These are phyloP conservation scores for Machaerirhynchus nigripectus DNA, from an alignment of 2,113 vertebrate genomes.

Conservation along the genomic window DNA sequence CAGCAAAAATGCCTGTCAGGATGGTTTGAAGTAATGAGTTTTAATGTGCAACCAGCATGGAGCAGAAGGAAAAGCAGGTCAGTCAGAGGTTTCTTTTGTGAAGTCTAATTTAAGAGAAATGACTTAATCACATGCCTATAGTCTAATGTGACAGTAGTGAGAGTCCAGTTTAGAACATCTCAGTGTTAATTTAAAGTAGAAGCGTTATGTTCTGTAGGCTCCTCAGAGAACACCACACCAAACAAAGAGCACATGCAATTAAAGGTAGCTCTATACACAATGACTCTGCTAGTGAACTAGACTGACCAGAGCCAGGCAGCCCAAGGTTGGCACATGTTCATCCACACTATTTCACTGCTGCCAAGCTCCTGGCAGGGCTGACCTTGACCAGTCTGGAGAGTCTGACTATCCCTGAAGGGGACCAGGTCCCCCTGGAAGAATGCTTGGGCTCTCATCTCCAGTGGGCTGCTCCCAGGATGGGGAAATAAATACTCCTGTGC, in stretches of 20 bases:
- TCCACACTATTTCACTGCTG: background rate
- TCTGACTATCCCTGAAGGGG: background rate
- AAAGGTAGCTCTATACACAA: background rate
- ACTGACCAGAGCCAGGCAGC: background rate
- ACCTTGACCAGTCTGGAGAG: background rate
- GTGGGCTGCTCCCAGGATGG: background rate
- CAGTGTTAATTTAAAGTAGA: background rate
- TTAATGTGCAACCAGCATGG: background rate
- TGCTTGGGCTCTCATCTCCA: background rate
- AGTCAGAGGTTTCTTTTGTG: background rate
- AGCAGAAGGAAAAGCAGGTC: background rate
- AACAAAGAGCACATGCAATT: background rate
- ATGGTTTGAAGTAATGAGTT: background rate
- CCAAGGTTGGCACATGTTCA: background rate
- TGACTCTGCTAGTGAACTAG: background rate
- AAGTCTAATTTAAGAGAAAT: constrained; percentile 37
- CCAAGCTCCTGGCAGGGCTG: background rate
- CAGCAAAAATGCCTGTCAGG: constrained; percentile 4
- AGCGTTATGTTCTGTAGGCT: background rate
- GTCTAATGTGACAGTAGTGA: background rate
- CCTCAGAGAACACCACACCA: background rate
- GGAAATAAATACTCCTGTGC: background rate
- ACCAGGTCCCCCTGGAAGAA: background rate
- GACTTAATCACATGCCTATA: background rate
- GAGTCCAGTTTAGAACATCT: background rate